Percentiles rank a stretch among this genome's conserved stretches.
These are phyloP conservation scores for Radopholus similis DNA, from an alignment of 1,140 invertebrate species.

Conservation along the genomic window DNA sequence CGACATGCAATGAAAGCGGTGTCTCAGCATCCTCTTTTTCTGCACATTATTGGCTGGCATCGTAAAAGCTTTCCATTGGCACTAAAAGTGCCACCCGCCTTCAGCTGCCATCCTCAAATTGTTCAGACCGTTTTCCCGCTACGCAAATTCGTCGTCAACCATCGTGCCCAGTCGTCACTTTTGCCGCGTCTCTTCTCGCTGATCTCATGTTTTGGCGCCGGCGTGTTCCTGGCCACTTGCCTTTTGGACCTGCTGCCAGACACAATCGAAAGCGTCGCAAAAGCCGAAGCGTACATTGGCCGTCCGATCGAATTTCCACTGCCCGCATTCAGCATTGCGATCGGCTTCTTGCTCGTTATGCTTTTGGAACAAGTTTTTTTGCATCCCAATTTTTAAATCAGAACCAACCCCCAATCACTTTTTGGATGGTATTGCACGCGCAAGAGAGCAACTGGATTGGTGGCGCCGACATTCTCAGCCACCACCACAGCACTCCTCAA, in stretches of 20 bases:
- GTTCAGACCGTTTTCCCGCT: too few relatives aligned
- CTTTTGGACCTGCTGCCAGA: slow-evolving; percentile 56
- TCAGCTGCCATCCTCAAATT: too few relatives aligned
- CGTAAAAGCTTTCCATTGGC: too few relatives aligned
- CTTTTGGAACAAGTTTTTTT: slow-evolving; percentile 51
- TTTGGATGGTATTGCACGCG: too few relatives aligned
- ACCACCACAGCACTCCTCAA: too few relatives aligned
- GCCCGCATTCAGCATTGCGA: slow-evolving; percentile 45
- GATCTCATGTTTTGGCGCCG: slow-evolving; percentile 44
- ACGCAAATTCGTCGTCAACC: slow-evolving; percentile 20
- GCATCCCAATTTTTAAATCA: neutral
- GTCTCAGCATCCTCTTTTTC: too few relatives aligned
- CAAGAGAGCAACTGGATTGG: too few relatives aligned
- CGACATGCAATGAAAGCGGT: too few relatives aligned
- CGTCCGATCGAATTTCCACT: slow-evolving; percentile 43
- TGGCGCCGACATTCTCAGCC: too few relatives aligned
- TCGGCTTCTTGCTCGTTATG: slow-evolving; percentile 54
- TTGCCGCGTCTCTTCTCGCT: slow-evolving; percentile 30
- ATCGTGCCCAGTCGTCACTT: slow-evolving; percentile 2
- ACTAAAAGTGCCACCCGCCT: too few relatives aligned
- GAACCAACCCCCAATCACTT: too few relatives aligned
- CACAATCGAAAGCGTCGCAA: slow-evolving; percentile 42
- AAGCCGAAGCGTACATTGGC: slow-evolving; percentile 31
- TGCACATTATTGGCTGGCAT: too few relatives aligned
- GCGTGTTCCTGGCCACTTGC: slow-evolving; percentile 56